Evolutionary conservation across 1,140 invertebrate genomes (phyloP), one percentile per base, ranked within the genome.

Genomic region (Pseudomyrmex gracilis): DNA sequence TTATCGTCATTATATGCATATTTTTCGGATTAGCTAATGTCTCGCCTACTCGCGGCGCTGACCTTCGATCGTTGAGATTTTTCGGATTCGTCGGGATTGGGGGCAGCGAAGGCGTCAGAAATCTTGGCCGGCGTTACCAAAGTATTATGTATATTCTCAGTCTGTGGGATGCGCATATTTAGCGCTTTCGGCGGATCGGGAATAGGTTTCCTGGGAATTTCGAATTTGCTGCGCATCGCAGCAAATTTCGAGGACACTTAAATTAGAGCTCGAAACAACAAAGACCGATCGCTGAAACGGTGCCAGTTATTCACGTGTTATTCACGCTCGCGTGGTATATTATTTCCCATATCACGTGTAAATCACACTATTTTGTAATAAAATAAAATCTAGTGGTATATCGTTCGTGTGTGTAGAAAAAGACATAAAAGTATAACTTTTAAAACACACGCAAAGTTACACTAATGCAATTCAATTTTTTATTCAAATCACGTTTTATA

Each of bases 1-100:
- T 66, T 24, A 34, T 22, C 47, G 2, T 9, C 9, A 24, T 22
- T 34, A 22, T 17, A 20, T 15, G 20, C 12, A 57, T 58, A 34
- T 34, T 68, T 68, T 58, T 5, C 20, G 7, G 15, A 8, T 1
- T n/a, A 55, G 53, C 10, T 68, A 43, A 43, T 34, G 57, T 47
- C 17, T 34, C 53, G 22, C 9, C 17, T n/a, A 66, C 43, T 63
- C 17, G 43, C 43, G 24, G 0, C 4, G 20, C 53, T 15, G 51
- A 78, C 64, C 64, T 78, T 80, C 66, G 43, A 70, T 71, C 66
- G 53, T 49, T 9, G 43, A 80, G 58, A 78, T 70, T 78, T 68
- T 78, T 70, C 51, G 45, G 43, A 58, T 34, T 60, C 47, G 3
- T 49, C 66, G 66, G 12, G 47, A 80, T 60, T 47, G 76, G 64